These are phyloP conservation scores for Trichopoda pennipes DNA, from an alignment of 2,888 invertebrate species.

Conservation along the genomic window DNA sequence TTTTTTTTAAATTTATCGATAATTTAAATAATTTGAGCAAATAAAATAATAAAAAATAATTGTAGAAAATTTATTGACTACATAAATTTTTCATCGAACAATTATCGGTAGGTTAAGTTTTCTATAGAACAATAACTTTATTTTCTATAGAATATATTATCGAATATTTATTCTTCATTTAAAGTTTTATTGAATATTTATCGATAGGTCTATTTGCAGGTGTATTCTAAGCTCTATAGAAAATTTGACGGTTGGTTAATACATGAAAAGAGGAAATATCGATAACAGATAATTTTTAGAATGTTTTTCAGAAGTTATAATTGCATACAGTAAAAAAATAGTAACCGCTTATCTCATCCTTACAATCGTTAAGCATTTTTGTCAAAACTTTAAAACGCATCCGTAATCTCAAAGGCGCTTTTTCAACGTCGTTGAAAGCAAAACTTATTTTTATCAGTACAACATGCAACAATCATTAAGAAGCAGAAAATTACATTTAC, in stretches of 20 bases:
- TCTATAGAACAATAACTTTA: neutral
- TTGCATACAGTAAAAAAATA: too few relatives aligned
- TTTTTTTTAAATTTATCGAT: too few relatives aligned
- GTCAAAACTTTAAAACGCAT: neutral
- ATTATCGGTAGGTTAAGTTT: neutral
- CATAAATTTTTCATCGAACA: neutral
- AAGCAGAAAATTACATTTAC: neutral
- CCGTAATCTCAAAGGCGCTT: neutral
- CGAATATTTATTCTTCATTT: neutral
- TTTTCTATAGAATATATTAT: neutral
- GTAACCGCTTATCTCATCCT: neutral
- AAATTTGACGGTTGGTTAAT: too few relatives aligned
- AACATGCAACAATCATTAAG: neutral
- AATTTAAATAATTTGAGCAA: too few relatives aligned
- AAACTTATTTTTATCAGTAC: slow-evolving; percentile 5
- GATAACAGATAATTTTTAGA: neutral
- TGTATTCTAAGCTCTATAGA: too few relatives aligned
- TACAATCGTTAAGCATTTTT: neutral
- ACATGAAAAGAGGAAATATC: neutral
- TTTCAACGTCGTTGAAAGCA: slow-evolving; percentile 4
- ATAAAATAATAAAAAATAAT: too few relatives aligned
- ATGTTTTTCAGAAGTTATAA: too few relatives aligned
- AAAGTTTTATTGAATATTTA: too few relatives aligned
- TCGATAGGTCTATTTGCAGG: too few relatives aligned
- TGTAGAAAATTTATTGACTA: neutral